Base-by-base conservation (phyloP, 2,888 invertebrate species). In the Spodoptera littoralis region DNA sequence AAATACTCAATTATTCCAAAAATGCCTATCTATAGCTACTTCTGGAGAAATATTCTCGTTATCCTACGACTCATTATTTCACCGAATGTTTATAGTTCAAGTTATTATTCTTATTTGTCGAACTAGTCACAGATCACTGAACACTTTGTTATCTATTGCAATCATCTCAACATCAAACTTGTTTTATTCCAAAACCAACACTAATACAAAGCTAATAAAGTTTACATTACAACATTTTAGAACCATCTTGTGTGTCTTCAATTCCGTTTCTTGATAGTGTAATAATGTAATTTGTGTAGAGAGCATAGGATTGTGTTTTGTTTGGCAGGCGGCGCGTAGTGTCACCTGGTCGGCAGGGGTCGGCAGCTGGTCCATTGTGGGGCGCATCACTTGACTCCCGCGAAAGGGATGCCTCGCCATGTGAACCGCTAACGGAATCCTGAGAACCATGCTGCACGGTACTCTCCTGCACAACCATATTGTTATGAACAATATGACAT, bases 381-480 rank as follows among this genome's bases (percentile, higher is more conserved):
- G 85, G 83, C 87, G 85, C 91, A 90, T 93, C 94, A 93, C 94
- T 93, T 93, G 94, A 92, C 93, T 92, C 92, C 86, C 82, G 84
- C 88, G 89, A 92, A 93, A 93, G 93, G 94, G 94, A 92, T 93
- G 93, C 88, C 86, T 84, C 82, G 85, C 86, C 90, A 88, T 92
- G 92, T 88, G 92, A 92, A 92, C 88, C 72, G 78, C 85, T 87
- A 90, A 91, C 92, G 90, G 91, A 85, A 88, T 89, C 90, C 87
- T 89, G 90, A 87, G 90, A 89, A 87, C 85, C 82, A 77, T 76
- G 72, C 76, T 68, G 46, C 51, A 51, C 74, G 67, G 60, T 65
- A 65, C 57, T 68, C 67, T 64, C 55, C 54, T 48, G 71, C 76
- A 81, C 88, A 91, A 92, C 5, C 27, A 27, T 90, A 74, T 91